Conservation (phyloP, 2,888 invertebrate genomes). For the Brachycybe producta region DNA sequence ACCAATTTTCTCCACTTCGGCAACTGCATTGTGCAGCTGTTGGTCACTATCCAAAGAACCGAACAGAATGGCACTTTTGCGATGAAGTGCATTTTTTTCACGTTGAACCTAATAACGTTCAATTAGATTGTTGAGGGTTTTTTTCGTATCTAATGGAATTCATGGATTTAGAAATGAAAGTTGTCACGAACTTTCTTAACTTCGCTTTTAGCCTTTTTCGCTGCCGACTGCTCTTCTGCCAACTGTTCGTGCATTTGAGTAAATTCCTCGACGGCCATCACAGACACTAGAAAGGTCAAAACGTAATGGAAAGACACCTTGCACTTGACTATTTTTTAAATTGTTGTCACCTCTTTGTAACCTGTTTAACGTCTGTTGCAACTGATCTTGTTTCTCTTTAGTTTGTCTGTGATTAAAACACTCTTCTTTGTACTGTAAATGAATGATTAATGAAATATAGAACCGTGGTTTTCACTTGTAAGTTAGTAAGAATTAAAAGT, state of each 20-base stretch:
- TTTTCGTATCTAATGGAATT: neutral
- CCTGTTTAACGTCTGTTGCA: neutral
- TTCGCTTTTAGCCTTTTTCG: constrained; percentile 1
- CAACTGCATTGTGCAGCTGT: constrained; percentile 3
- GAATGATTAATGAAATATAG: neutral
- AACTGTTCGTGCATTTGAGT: constrained; percentile 1
- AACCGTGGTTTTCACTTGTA: neutral
- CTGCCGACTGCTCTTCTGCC: constrained; percentile 4
- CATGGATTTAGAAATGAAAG: neutral
- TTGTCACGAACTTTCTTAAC: neutral
- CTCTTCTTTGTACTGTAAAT: constrained; percentile 2
- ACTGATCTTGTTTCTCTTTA: constrained; percentile 5
- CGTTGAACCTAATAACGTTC: neutral
- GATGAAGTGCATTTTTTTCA: constrained; percentile 7
- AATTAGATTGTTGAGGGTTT: neutral
- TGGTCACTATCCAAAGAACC: neutral
- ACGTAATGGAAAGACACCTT: neutral
- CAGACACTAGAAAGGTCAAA: neutral
- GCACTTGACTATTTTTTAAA: neutral
- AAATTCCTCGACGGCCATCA: constrained; percentile 13
- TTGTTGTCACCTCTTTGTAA: constrained; percentile 3
- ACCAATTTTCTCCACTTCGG: constrained; percentile 10
- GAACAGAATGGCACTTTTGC: constrained; percentile 11
- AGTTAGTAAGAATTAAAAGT: neutral
- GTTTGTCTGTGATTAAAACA: neutral